phyloP scores from a whole-genome alignment of 2,888 invertebrate genomes.

The Diarsia rubi region DNA sequence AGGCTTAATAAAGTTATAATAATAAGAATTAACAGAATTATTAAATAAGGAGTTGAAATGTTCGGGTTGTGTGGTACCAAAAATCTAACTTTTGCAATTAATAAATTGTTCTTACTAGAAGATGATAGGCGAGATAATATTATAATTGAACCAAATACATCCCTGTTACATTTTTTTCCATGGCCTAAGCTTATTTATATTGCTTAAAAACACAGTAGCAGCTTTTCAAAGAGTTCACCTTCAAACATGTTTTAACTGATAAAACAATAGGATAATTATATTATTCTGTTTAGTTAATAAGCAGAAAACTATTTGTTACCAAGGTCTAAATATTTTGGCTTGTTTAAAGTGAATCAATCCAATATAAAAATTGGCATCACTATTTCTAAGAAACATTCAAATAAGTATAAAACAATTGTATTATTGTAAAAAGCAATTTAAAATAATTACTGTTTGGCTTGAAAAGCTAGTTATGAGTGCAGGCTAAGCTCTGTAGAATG shows the following conservation, averaged over 20 bases:
- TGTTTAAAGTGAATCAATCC: constrained; percentile 47
- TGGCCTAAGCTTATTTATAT: constrained; percentile 30
- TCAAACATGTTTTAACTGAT: background rate
- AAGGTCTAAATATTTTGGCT: constrained; percentile 30
- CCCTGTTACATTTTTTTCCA: constrained; percentile 34
- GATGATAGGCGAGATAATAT: constrained; percentile 1
- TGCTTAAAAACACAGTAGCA: constrained; percentile 23
- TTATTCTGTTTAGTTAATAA: background rate
- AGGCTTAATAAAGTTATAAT: constrained; percentile 60
- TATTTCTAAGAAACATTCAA: constrained; percentile 32
- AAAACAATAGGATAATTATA: background rate
- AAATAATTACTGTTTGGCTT: constrained; percentile 77
- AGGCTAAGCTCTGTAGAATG: constrained; percentile 84
- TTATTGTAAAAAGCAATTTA: constrained; percentile 60
- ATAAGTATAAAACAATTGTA: constrained; percentile 45
- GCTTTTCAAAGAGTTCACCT: constrained; percentile 7
- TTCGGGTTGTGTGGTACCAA: constrained; percentile 66
- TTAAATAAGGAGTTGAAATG: constrained; percentile 41
- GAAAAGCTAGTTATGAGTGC: constrained; percentile 84
- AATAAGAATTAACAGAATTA: constrained; percentile 41
- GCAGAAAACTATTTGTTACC: constrained; percentile 4
- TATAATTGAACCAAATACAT: constrained; percentile 35
- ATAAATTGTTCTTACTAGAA: constrained; percentile 31
- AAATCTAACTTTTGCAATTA: constrained; percentile 46
- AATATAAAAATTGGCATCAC: constrained; percentile 58